Conservation (phyloP, 2,888 invertebrate species). For the Drosophila nigritarsus region DNA sequence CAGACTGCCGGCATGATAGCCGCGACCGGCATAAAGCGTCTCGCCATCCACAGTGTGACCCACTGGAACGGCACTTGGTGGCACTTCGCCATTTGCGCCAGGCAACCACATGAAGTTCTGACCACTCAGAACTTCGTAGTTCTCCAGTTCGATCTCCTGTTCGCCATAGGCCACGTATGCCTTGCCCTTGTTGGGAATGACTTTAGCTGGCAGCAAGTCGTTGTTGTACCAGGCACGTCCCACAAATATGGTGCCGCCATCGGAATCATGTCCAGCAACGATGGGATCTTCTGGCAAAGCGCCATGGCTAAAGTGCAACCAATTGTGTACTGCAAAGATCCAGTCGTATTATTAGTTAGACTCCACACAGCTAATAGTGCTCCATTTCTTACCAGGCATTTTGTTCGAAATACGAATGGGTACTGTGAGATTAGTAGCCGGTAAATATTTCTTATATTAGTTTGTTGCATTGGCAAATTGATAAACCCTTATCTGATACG, state of each 20-base stretch:
- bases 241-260: conserved; percentile 90
- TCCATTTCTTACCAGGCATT: conserved; percentile 65
- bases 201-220: conserved; percentile 88
- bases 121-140: conserved; percentile 89
- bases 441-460: conserved; percentile 10
- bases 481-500: conserved; percentile 23
- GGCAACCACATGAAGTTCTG: conserved; percentile 89
- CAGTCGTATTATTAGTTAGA: conserved; percentile 6
- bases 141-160: conserved; percentile 88
- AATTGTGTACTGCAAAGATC: conserved; percentile 81
- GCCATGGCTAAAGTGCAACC: conserved; percentile 85
- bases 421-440: conserved; percentile 27
- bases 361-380: not conserved
- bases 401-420: conserved; percentile 22
- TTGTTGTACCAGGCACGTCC: conserved; percentile 89
- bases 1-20: conserved; percentile 88
- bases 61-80: conserved; percentile 88
- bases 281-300: conserved; percentile 85
- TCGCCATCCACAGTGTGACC: conserved; percentile 89
- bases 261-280: conserved; percentile 88
- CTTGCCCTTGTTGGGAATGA: conserved; percentile 87
- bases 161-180: conserved; percentile 89
- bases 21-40: conserved; percentile 89
- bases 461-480: conserved; percentile 6
- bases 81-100: conserved; percentile 87